Evolutionary conservation across 2,113 vertebrate species (phyloP).

Genomic region (Mastomys natalensis): DNA sequence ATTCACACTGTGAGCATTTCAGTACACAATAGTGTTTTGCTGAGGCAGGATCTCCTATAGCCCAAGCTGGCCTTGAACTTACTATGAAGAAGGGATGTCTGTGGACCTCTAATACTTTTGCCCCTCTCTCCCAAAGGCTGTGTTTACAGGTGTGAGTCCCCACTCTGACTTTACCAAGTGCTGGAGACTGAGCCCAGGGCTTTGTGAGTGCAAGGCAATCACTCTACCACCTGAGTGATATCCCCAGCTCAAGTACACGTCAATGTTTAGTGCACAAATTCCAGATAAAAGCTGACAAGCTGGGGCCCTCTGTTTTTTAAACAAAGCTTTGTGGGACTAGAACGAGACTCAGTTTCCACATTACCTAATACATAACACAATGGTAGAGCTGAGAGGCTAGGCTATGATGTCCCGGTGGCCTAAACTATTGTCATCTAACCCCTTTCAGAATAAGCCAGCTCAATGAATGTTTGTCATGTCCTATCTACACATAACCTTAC

Average conservation of each 20-base stretch:
- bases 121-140: not conserved
- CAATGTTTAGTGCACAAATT: not conserved
- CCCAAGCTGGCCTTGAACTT: not conserved
- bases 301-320: not conserved
- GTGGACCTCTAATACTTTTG: not conserved
- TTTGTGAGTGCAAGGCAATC: not conserved
- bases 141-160: not conserved
- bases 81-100: not conserved
- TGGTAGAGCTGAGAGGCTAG: accelerated
- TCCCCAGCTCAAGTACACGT: not conserved
- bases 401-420: accelerated
- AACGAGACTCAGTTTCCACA: not conserved
- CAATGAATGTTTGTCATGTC: not conserved
- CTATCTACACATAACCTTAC: not conserved
- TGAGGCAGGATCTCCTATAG: not conserved
- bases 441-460: not conserved
- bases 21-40: too few species aligned
- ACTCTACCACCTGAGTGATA: not conserved
- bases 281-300: not conserved
- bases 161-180: not conserved
- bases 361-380: not conserved
- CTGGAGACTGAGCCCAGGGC: not conserved
- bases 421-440: not conserved
- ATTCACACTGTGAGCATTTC: not conserved
- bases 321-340: conserved; percentile 8